Evolutionary conservation across 2,888 invertebrate genomes (phyloP).

Genomic region (Entomobrya multifasciata): DNA sequence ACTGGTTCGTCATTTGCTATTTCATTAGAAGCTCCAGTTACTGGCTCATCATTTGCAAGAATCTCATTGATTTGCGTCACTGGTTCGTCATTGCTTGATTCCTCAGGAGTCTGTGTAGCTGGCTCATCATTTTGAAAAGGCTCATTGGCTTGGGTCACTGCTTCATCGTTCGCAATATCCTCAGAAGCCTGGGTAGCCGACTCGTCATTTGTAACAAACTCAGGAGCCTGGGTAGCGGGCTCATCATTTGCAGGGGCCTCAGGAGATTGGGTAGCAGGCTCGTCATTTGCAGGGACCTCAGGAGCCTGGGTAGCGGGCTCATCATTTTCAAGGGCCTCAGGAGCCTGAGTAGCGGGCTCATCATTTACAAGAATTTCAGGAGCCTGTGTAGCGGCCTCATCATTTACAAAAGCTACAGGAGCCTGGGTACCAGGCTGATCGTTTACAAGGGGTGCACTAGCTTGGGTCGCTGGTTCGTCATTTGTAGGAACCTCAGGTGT

Average conservation of each 20-base stretch:
- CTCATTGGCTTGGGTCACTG: not conserved
- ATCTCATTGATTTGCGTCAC: not conserved
- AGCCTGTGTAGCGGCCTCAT: too few relatives aligned
- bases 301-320: not conserved
- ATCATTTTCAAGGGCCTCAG: not conserved
- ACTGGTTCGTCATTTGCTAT: not conserved
- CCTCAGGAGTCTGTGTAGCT: not conserved
- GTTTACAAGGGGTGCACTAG: too few relatives aligned
- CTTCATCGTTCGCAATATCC: too few relatives aligned
- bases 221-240: not conserved
- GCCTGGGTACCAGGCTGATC: too few relatives aligned
- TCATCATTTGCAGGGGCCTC: not conserved
- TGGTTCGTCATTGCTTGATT: not conserved
- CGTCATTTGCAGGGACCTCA: conserved; percentile 15
- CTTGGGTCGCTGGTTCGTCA: too few relatives aligned
- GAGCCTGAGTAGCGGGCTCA: conserved; percentile 10
- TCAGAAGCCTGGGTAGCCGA: too few relatives aligned
- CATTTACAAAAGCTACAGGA: too few relatives aligned
- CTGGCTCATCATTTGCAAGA: not conserved
- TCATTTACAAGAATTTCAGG: too few relatives aligned
- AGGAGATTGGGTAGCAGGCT: not conserved
- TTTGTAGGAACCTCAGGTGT: too few relatives aligned
- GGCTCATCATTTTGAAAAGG: not conserved
- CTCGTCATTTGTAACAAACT: not conserved
- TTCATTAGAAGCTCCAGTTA: not conserved